phyloP scores from a whole-genome alignment of 1,140 invertebrate species.

The Muscidifurax raptorellus region DNA sequence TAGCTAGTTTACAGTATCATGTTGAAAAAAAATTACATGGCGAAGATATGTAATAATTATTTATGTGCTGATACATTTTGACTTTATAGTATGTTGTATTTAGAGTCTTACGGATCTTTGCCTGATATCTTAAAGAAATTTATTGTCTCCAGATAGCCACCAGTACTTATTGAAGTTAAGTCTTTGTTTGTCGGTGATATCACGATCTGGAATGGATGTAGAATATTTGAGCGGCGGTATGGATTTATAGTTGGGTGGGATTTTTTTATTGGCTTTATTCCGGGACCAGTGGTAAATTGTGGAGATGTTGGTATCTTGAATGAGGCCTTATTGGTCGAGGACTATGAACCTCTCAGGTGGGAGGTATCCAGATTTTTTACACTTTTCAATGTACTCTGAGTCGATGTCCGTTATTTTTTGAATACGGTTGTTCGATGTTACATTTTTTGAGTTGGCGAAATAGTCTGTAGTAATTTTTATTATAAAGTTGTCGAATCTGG shows the following conservation, averaged over 20 bases:
- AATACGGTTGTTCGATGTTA: neutral
- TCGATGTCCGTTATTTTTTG: neutral
- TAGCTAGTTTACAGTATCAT: too few relatives aligned
- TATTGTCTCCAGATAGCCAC: too few relatives aligned
- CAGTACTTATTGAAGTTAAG: too few relatives aligned
- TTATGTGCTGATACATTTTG: too few relatives aligned
- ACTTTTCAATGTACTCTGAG: too few relatives aligned
- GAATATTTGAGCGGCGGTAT: neutral
- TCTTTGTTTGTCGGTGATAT: too few relatives aligned
- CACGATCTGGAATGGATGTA: neutral
- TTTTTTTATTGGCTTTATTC: neutral
- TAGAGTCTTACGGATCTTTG: too few relatives aligned
- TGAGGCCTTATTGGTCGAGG: neutral
- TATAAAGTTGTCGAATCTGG: conserved; percentile 35
- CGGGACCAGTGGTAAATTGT: conserved; percentile 9
- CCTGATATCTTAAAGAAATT: too few relatives aligned
- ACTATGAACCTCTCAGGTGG: conserved; percentile 4
- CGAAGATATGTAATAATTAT: too few relatives aligned
- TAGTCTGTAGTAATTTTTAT: conserved; percentile 31
- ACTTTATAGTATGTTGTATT: too few relatives aligned
- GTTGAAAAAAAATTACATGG: too few relatives aligned
- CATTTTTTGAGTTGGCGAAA: neutral
- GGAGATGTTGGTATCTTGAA: conserved; percentile 17
- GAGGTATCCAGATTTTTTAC: conserved; percentile 6
- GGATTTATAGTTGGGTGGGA: neutral